Base-by-base conservation (phyloP, 2,797 vertebrate species). In the Rhinatrema bivittatum region DNA sequence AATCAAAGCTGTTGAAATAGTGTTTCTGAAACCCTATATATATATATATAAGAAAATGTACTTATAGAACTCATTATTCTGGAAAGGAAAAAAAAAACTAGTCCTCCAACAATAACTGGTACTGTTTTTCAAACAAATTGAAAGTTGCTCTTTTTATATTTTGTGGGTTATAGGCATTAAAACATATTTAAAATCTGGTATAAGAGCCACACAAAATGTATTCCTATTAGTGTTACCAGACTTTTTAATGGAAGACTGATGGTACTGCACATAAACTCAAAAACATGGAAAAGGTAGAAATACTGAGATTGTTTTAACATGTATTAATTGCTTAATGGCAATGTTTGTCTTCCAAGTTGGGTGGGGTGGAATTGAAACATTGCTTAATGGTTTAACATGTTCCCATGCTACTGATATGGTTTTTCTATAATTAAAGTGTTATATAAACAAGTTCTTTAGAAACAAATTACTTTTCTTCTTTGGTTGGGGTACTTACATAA, bases 361-460 rank as follows among this genome's bases (percentile, higher is more conserved):
- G 79, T 1, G 65, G 74, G 66, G 75, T 55, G 53, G 62, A 53
- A 62, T 65, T 62, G 64, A 65, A 62, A 53, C n/a, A n/a, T 79
- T 81, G 75, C 76, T 78, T 75, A 74, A 79, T 43, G 69, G 48
- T 54, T 68, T 49, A 51, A 62, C 56, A 72, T 78, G 80, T 84
- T 84, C 81, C 79, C 80, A 83, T 79, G 78, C 56, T 68, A 64
- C 62, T 61, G 62, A 70, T 70, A 69, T 41, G 70, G 46, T 76
- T 74, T 53, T 57, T 57, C 60, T 76, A 3, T 79, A 81, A 81
- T 82, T 82, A 79, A 70, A 65, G 53, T 56, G 61, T 82, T 84
- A 65, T 70, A 78, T 62, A 82, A 84, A 81, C 72, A 76, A 76
- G 55, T 57, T 40, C 64, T 70, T 78, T 73, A 63, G 73, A 71